Evolutionary conservation across 1,140 invertebrate genomes (phyloP), one percentile per base, ranked within the genome.

Genomic region (Pygmarrhopalites habei): DNA sequence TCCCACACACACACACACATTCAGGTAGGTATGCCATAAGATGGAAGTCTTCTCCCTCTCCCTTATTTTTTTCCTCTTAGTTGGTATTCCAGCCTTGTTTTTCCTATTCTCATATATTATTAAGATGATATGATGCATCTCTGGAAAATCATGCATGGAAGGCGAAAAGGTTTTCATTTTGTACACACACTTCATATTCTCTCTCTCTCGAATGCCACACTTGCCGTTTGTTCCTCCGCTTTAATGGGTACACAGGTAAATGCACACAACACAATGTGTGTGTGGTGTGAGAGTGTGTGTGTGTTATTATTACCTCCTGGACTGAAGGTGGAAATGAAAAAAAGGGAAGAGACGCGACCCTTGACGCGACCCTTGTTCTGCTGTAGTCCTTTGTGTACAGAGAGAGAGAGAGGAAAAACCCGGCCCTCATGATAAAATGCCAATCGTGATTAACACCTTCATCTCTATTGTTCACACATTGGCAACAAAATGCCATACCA

Each of bases 381-480:
- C 35, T 17, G 17, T 39, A 10, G 7, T 39, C 56, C 35, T n/a
- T 28, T 44, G 15, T n/a, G 26, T 15, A 19, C 41, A 26, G 43
- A 15, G 23, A 25, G 2, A 17, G 23, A 23, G 15, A 4, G 35
- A 0, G 15, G 26, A 58, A 23, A 58, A 23, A n/a, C n/a, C n/a
- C n/a, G n/a, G 21, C 35, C 44, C 26, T 39, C 21, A 26, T 56
- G 35, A 56, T 62, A 56, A 62, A 62, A 62, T 62, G 25, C 51
- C 35, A 53, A 52, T 61, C 51, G 25, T 56, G 32, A 44, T 62
- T 62, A 62, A 62, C 60, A 56, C 60, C 35, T 62, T 28, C n/a
- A n/a, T 41, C 32, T 62, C 47, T 43, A 49, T 61, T 61, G 47
- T 61, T 61, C 60, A 61, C 60, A 61, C 60, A 29, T 53, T 55